phyloP scores from a whole-genome alignment of 2,113 vertebrate species.

The Mesocricetus auratus region DNA sequence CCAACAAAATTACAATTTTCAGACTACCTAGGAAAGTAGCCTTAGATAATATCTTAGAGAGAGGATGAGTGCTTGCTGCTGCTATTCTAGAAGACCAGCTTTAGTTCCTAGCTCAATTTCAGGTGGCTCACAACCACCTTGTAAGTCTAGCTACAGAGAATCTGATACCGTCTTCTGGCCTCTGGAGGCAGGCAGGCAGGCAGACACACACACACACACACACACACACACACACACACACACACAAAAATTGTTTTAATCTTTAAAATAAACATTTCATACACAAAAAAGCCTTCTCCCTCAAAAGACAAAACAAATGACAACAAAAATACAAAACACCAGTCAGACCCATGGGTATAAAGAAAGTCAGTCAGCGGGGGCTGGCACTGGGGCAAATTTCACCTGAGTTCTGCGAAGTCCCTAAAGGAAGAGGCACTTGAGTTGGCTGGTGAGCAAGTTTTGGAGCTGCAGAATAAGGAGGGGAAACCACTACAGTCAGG shows the following conservation, averaged over 20 bases:
- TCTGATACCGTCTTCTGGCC: not conserved
- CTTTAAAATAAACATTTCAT: not conserved
- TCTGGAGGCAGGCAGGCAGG: not conserved
- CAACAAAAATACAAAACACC: not conserved
- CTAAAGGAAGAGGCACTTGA: not conserved
- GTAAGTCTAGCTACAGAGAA: not conserved
- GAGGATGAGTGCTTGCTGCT: not conserved
- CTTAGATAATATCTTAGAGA: not conserved
- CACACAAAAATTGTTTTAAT: not conserved
- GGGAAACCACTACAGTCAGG: not conserved
- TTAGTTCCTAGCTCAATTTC: not conserved
- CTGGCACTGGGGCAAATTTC: not conserved
- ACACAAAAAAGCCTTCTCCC: not conserved
- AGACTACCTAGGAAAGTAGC: not conserved
- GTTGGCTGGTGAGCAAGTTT: not conserved
- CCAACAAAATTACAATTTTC: not conserved
- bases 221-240: not conserved
- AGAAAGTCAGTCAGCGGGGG: not conserved
- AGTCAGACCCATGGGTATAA: not conserved
- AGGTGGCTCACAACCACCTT: not conserved
- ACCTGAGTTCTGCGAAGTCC: not conserved
- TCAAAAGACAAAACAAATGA: not conserved
- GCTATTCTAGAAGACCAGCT: not conserved
- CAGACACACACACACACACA: not conserved
- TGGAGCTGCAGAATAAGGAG: not conserved